Conservation (phyloP, 2,113 vertebrate species). For the Sitta europaea region DNA sequence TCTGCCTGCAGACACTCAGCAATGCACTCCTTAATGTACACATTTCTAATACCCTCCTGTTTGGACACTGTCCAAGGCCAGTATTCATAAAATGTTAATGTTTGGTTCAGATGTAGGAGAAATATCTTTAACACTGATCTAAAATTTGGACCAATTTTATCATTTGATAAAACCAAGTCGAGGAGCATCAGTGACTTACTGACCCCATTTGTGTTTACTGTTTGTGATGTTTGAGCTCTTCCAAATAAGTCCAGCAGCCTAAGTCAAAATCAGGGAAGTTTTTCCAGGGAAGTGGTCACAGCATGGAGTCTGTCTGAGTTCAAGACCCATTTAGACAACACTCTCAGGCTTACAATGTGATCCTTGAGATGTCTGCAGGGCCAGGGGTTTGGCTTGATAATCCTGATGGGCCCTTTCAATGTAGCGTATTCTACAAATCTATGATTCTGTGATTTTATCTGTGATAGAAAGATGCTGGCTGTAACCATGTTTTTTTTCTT, state of each 20-base stretch:
- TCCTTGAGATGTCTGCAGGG: rapidly evolving
- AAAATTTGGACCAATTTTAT: not conserved
- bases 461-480: not conserved
- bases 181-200: slow-evolving; percentile 2
- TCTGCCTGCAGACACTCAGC: slow-evolving; percentile 36
- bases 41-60: slow-evolving; percentile 30
- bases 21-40: slow-evolving; percentile 29
- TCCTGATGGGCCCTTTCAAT: not conserved
- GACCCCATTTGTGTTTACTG: not conserved
- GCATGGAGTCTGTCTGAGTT: not conserved
- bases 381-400: not conserved
- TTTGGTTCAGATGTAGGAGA: not conserved
- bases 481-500: not conserved
- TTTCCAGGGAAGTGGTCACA: not conserved
- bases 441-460: too few species aligned
- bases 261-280: not conserved
- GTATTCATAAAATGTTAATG: not conserved
- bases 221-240: not conserved
- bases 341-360: not conserved
- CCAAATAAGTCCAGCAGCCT: not conserved
- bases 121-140: not conserved
- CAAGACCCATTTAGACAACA: not conserved
- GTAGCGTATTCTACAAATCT: not conserved
- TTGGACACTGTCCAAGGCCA: slow-evolving; percentile 19
- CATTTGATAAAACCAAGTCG: not conserved